A percentile compares a stretch with the other conserved stretches of the same genome.
These are phyloP conservation scores for Phaedon cochleariae DNA, from an alignment of 2,888 invertebrate genomes.

Conservation along the genomic window DNA sequence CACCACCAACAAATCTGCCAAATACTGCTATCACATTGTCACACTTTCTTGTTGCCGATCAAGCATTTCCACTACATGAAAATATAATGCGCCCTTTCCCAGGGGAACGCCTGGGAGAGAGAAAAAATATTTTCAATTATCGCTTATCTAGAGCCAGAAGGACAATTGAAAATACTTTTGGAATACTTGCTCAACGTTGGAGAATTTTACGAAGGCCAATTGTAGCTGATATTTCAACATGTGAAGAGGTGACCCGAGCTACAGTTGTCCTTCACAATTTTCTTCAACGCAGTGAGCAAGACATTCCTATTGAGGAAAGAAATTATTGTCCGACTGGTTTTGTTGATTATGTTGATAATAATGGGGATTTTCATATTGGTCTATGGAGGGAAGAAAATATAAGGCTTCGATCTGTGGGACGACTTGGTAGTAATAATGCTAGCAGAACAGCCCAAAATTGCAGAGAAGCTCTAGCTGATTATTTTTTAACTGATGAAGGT, in stretches of 20 bases:
- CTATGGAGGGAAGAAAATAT: background rate
- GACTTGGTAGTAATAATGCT: background rate
- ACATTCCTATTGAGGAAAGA: conserved; percentile 4
- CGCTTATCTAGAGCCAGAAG: conserved; percentile 12
- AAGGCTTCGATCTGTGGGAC: background rate
- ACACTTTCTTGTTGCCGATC: conserved; percentile 7
- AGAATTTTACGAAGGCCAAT: conserved; percentile 19
- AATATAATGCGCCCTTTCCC: conserved; percentile 18
- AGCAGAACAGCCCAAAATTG: background rate
- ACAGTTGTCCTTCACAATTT: conserved; percentile 37
- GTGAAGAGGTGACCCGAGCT: conserved; percentile 20
- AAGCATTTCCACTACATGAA: conserved; percentile 20
- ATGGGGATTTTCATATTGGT: background rate
- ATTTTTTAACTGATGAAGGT: background rate
- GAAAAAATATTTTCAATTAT: conserved; percentile 14
- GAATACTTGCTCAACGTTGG: conserved; percentile 17
- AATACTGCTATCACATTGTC: background rate
- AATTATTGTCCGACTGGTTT: conserved; percentile 17
- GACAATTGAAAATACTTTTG: conserved; percentile 21
- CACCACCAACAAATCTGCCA: background rate
- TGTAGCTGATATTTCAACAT: conserved; percentile 3
- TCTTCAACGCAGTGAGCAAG: conserved; percentile 23
- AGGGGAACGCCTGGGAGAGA: background rate
- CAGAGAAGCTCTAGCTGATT: background rate
- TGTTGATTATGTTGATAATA: background rate